These are phyloP conservation scores for Telenomus remus DNA, from an alignment of 1,140 invertebrate species.

Conservation along the genomic window DNA sequence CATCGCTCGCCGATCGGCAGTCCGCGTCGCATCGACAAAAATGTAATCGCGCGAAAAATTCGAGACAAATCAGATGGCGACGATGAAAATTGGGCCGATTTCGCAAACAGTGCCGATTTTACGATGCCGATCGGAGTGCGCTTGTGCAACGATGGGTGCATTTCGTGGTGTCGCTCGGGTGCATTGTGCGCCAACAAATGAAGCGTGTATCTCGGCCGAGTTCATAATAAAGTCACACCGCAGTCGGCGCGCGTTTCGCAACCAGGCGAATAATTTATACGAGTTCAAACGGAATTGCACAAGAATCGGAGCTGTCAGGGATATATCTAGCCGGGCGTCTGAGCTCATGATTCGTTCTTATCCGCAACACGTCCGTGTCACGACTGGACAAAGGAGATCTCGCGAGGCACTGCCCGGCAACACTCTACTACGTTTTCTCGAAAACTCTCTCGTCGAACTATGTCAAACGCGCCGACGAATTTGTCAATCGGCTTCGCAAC, in stretches of 20 bases:
- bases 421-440: constrained; percentile 38
- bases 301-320: constrained; percentile 61
- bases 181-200: constrained; percentile 33
- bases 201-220: constrained; percentile 38
- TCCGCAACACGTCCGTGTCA: constrained; percentile 60
- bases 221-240: constrained; percentile 60
- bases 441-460: constrained; percentile 12
- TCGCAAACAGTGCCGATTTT: constrained; percentile 19
- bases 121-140: constrained; percentile 14
- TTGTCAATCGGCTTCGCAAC: constrained; percentile 20
- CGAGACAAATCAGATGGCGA: too few species aligned
- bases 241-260: constrained; percentile 46
- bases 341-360: constrained; percentile 68
- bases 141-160: constrained; percentile 44
- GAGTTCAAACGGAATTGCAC: constrained; percentile 62
- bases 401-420: constrained; percentile 57
- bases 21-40: too few species aligned
- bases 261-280: constrained; percentile 63
- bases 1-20: constrained; percentile 23
- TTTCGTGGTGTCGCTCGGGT: constrained; percentile 17
- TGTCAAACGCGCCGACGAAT: constrained; percentile 19
- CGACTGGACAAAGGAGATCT: constrained; percentile 64
- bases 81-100: constrained; percentile 31
- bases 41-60: too few species aligned
- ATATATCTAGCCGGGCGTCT: constrained; percentile 57